Conservation (phyloP, 2,797 vertebrate species). For the Pseudochaenichthys georgianus region DNA sequence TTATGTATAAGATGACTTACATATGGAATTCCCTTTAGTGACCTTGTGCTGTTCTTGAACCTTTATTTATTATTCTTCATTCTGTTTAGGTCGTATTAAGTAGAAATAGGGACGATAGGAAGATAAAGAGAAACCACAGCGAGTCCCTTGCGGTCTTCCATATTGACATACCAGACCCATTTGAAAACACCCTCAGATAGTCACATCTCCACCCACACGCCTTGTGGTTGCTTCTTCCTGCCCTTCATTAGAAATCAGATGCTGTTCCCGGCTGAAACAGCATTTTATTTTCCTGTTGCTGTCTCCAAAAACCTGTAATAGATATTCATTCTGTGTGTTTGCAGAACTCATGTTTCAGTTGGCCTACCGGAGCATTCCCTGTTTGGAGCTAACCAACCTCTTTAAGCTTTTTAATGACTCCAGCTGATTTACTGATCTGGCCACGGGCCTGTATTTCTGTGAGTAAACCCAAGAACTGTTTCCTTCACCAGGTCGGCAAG, state of each 20-base stretch:
- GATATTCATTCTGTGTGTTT: slow-evolving; percentile 81
- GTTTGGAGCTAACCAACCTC: slow-evolving; percentile 75
- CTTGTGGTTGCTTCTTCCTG: slow-evolving; percentile 78
- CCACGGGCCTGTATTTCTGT: slow-evolving; percentile 67
- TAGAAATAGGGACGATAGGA: slow-evolving; percentile 49
- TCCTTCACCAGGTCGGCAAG: slow-evolving; percentile 92
- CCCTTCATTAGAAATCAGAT: slow-evolving; percentile 72
- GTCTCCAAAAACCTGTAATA: slow-evolving; percentile 72
- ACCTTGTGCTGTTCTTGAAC: slow-evolving; percentile 23
- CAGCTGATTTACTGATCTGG: slow-evolving; percentile 77
- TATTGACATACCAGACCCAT: slow-evolving; percentile 44
- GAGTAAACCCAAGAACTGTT: slow-evolving; percentile 77
- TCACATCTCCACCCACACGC: slow-evolving; percentile 71
- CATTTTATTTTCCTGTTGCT: slow-evolving; percentile 70
- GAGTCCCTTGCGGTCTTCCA: slow-evolving; percentile 32
- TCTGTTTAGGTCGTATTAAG: slow-evolving; percentile 42
- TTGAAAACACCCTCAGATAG: slow-evolving; percentile 43
- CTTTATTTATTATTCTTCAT: slow-evolving; percentile 40
- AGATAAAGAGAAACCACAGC: slow-evolving; percentile 38
- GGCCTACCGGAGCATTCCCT: slow-evolving; percentile 51
- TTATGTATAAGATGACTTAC: not conserved
- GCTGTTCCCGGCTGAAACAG: slow-evolving; percentile 68
- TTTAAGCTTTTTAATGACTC: slow-evolving; percentile 79
- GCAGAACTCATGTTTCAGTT: slow-evolving; percentile 73
- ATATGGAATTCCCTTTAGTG: slow-evolving; percentile 8